A percentile compares a stretch with the other conserved stretches of the same genome.
phyloP scores from a whole-genome alignment of 2,797 vertebrate genomes.

The Aselliscus stoliczkanus region DNA sequence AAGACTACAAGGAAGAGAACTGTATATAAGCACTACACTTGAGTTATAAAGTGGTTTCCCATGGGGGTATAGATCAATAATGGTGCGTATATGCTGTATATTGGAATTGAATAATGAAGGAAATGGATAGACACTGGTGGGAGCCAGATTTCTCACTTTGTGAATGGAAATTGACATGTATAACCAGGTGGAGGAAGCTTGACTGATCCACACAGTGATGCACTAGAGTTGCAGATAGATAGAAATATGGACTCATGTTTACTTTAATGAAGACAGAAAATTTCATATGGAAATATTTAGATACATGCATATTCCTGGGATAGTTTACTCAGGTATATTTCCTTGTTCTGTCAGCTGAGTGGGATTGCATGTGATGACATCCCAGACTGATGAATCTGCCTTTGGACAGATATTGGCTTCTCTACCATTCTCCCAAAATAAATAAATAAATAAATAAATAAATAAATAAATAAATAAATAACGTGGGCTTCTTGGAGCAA shows the following conservation, averaged over 20 bases:
- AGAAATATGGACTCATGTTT: too few relatives aligned
- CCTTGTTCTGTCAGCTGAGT: not conserved
- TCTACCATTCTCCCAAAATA: not conserved
- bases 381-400: not conserved
- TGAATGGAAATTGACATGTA: not conserved
- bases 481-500: not conserved
- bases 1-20: not conserved
- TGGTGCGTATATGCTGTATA: not conserved
- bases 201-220: not conserved
- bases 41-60: not conserved
- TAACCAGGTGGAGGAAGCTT: not conserved
- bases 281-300: not conserved
- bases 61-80: not conserved
- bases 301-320: not conserved
- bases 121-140: not conserved
- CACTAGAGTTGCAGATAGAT: not conserved
- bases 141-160: not conserved
- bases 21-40: not conserved
- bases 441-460: too few relatives aligned
- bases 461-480: too few relatives aligned
- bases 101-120: not conserved
- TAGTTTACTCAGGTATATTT: not conserved
- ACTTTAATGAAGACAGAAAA: not conserved
- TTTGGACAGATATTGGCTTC: not conserved
- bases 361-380: not conserved